A percentile compares a stretch with the other conserved stretches of the same genome.
These are phyloP conservation scores for Ormyrus thymus DNA, from an alignment of 2,888 invertebrate genomes.

Conservation along the genomic window DNA sequence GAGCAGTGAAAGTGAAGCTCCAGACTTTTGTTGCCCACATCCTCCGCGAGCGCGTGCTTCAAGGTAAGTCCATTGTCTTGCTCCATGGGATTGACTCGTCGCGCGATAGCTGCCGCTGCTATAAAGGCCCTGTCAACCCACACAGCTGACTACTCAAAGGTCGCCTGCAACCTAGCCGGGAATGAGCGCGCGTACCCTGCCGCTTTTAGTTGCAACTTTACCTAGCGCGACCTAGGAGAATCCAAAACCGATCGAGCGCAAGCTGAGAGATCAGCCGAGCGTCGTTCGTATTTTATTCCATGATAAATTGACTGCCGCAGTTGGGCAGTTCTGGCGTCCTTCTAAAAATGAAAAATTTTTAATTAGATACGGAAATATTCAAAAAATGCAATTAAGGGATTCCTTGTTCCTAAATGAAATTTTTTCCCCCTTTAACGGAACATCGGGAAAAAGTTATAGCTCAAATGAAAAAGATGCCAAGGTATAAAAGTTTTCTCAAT, in stretches of 20 bases:
- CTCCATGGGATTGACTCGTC: slow-evolving; percentile 62
- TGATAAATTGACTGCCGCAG: too few relatives aligned
- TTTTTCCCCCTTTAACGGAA: too few relatives aligned
- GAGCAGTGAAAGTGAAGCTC: slow-evolving; percentile 67
- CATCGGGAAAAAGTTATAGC: neutral
- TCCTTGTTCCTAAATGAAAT: too few relatives aligned
- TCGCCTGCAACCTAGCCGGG: neutral
- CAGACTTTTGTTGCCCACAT: slow-evolving; percentile 51
- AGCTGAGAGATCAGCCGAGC: too few relatives aligned
- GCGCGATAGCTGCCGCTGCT: neutral
- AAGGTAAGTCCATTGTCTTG: slow-evolving; percentile 68
- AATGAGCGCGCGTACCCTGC: neutral
- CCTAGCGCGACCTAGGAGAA: too few relatives aligned
- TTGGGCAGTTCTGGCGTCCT: too few relatives aligned
- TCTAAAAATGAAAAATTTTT: too few relatives aligned
- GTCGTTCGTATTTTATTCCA: too few relatives aligned
- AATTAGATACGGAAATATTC: too few relatives aligned
- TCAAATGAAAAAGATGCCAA: neutral
- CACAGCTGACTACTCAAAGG: slow-evolving; percentile 17
- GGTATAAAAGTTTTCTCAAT: slow-evolving; percentile 12
- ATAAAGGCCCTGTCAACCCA: neutral
- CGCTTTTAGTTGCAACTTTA: too few relatives aligned
- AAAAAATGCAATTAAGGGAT: too few relatives aligned
- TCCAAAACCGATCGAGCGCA: too few relatives aligned
- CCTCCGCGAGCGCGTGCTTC: slow-evolving; percentile 61